These are phyloP conservation scores for Drosophila rufa DNA, from an alignment of 1,140 invertebrate species.

Conservation along the genomic window DNA sequence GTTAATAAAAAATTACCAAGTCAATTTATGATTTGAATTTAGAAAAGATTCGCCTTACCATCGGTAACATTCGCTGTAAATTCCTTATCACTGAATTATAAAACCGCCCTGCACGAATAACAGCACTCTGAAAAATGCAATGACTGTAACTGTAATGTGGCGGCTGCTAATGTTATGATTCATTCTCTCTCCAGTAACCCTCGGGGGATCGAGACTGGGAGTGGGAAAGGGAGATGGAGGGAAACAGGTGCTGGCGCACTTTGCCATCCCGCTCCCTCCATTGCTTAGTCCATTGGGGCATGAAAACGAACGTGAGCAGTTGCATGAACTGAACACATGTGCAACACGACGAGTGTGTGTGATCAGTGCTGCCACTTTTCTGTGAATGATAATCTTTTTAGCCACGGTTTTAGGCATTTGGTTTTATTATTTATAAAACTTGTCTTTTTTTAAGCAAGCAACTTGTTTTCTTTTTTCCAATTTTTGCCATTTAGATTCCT, in stretches of 20 bases:
- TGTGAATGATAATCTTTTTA: too few species aligned
- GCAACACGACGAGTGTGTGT: constrained; percentile 13
- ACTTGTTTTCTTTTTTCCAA: background rate
- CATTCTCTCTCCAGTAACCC: constrained; percentile 7
- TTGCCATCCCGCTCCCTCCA: background rate
- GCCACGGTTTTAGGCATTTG: too few species aligned
- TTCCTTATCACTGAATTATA: constrained; percentile 7
- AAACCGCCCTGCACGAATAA: constrained; percentile 1
- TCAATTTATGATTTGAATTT: too few species aligned
- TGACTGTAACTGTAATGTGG: constrained; percentile 1
- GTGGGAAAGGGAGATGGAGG: background rate
- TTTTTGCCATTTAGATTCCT: background rate
- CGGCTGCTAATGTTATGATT: constrained; percentile 7
- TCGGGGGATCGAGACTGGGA: too few species aligned
- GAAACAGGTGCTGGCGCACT: constrained; percentile 19
- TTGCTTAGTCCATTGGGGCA: constrained; percentile 5
- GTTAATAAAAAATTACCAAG: too few species aligned
- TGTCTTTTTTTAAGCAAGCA: too few species aligned
- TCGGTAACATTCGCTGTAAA: background rate
- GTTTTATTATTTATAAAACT: too few species aligned
- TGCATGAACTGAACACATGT: background rate
- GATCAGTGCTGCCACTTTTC: background rate
- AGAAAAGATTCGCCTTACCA: too few species aligned
- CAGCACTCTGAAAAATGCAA: too few species aligned
- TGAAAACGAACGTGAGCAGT: constrained; percentile 33